Evolutionary conservation across 1,140 invertebrate species (phyloP).

Genomic region (Bradysia coprophila): DNA sequence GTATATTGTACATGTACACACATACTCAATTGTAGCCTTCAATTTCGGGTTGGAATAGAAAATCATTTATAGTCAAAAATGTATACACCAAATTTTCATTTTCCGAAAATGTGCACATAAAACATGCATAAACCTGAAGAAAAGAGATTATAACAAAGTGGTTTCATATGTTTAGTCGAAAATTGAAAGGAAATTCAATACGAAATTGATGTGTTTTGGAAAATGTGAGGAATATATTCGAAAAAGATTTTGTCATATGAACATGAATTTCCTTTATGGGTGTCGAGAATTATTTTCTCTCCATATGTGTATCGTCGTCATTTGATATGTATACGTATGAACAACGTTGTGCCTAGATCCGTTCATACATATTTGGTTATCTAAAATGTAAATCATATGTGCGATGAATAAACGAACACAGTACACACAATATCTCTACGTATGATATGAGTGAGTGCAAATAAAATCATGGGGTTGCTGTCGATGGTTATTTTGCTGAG

Average conservation of each 20-base stretch:
- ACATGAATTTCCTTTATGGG: neutral
- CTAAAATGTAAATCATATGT: neutral
- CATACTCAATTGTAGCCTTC: too few species aligned
- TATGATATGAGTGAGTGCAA: too few species aligned
- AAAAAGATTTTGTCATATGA: neutral
- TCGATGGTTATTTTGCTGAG: too few species aligned
- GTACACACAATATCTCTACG: neutral
- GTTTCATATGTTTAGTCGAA: neutral
- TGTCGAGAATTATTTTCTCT: neutral
- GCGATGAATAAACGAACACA: neutral
- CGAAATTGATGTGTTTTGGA: neutral
- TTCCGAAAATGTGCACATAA: neutral
- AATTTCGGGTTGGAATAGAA: too few species aligned
- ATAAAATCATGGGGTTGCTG: too few species aligned
- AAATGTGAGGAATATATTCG: neutral
- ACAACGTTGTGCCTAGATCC: too few species aligned
- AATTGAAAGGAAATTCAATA: neutral
- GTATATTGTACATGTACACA: too few species aligned
- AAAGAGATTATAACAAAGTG: neutral
- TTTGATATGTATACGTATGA: too few species aligned
- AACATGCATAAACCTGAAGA: neutral
- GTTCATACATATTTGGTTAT: too few species aligned
- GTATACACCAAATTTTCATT: too few species aligned
- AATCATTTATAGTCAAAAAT: too few species aligned
- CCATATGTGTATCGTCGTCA: too few species aligned